Conservation (phyloP, 53 echinoderm and acorn worm species). For the Echinometra lucunter region DNA sequence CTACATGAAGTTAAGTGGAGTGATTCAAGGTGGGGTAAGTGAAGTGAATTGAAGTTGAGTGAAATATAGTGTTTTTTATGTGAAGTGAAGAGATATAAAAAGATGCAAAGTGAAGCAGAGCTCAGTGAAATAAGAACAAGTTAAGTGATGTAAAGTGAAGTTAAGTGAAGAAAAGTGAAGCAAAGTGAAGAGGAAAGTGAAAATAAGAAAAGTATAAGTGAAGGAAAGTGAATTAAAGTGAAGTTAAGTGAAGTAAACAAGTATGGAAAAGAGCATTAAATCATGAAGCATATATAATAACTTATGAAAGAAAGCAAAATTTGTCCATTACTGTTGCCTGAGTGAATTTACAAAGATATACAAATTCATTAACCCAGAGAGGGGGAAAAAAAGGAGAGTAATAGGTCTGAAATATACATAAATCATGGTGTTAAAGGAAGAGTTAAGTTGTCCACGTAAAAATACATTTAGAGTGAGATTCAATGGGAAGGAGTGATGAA, state of each 20-base stretch:
- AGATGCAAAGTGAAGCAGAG: neutral
- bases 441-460: neutral
- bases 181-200: neutral
- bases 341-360: neutral
- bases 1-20: neutral
- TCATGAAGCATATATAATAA: neutral
- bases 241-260: too few relatives aligned
- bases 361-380: neutral
- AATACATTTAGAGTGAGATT: neutral
- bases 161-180: neutral
- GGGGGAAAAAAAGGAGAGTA: neutral
- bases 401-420: too few relatives aligned
- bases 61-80: too few relatives aligned
- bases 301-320: neutral
- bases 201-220: neutral
- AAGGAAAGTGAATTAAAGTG: neutral
- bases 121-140: neutral
- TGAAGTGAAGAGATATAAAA: neutral
- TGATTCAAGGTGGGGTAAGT: neutral
- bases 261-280: neutral
- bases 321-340: neutral
- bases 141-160: neutral
- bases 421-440: neutral
- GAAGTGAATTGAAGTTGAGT: neutral
- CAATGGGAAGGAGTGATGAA: neutral